These are phyloP conservation scores for Penaeus indicus DNA, from an alignment of 1,140 invertebrate genomes.

Conservation along the genomic window DNA sequence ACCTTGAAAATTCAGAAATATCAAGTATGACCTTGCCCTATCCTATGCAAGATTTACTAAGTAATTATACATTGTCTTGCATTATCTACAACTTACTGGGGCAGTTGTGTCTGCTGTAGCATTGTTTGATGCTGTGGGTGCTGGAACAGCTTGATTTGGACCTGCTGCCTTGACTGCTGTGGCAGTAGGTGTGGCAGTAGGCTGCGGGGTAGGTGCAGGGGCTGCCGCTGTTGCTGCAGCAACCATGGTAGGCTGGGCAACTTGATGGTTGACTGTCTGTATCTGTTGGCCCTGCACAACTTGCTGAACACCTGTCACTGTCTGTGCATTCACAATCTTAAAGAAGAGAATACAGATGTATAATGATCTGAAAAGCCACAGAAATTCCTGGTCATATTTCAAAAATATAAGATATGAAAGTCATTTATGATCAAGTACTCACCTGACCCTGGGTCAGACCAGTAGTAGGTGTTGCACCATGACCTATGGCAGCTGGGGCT, in stretches of 20 bases:
- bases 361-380: too few species aligned
- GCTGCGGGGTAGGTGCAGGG: background rate
- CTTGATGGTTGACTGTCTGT: conserved; percentile 34
- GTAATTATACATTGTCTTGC: background rate
- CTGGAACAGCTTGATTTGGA: conserved; percentile 51
- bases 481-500: conserved; percentile 15
- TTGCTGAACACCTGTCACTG: conserved; percentile 42
- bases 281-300: conserved; percentile 54
- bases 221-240: conserved; percentile 33
- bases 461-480: conserved; percentile 39
- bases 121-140: conserved; percentile 36
- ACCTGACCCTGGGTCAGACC: conserved; percentile 49
- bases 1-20: too few species aligned
- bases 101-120: conserved; percentile 51
- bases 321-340: conserved; percentile 39
- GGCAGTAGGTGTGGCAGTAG: conserved; percentile 29
- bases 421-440: background rate
- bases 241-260: conserved; percentile 33
- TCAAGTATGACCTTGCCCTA: too few species aligned
- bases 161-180: conserved; percentile 31
- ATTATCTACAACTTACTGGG: conserved; percentile 32
- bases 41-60: too few species aligned
- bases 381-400: too few species aligned
- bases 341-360: background rate
- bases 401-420: too few species aligned